phyloP scores from a whole-genome alignment of 1,140 invertebrate species.

The Reticulitermes speratus region DNA sequence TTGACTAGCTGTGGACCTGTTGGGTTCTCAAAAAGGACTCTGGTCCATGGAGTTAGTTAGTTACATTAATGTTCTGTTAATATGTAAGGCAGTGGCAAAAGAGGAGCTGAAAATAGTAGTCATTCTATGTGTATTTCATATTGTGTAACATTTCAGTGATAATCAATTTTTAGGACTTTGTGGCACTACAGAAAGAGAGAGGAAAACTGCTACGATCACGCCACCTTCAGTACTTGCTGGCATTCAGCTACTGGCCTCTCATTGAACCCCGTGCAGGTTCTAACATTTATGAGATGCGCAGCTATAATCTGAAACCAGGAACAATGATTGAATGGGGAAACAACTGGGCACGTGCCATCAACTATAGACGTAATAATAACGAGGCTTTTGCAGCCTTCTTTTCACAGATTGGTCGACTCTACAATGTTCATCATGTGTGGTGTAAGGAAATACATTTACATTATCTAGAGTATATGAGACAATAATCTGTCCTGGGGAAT shows the following conservation, averaged over 20 bases:
- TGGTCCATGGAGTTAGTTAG: too few relatives aligned
- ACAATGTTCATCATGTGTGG: slow-evolving; percentile 98
- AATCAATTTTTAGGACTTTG: slow-evolving; percentile 65
- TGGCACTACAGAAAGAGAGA: slow-evolving; percentile 74
- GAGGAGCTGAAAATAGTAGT: too few relatives aligned
- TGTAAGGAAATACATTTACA: slow-evolving; percentile 63
- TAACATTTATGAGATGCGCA: slow-evolving; percentile 93
- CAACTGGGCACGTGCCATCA: slow-evolving; percentile 95
- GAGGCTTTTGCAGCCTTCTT: slow-evolving; percentile 96
- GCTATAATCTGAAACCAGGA: slow-evolving; percentile 84
- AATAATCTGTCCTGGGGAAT: too few relatives aligned
- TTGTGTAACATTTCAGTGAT: slow-evolving; percentile 31
- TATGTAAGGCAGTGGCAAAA: too few relatives aligned
- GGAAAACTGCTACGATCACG: slow-evolving; percentile 82
- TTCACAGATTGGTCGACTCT: slow-evolving; percentile 92
- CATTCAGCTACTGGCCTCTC: slow-evolving; percentile 87
- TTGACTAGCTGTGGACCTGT: too few relatives aligned
- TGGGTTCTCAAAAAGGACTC: too few relatives aligned
- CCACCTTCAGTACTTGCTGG: slow-evolving; percentile 88
- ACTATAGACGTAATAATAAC: slow-evolving; percentile 84
- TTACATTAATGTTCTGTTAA: too few relatives aligned
- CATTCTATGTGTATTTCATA: too few relatives aligned
- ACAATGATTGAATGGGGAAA: slow-evolving; percentile 99
- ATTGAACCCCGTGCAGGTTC: slow-evolving; percentile 69
- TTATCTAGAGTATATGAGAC: neutral